Conservation (phyloP, 2,888 invertebrate species). For the Fabriciana adippe region DNA sequence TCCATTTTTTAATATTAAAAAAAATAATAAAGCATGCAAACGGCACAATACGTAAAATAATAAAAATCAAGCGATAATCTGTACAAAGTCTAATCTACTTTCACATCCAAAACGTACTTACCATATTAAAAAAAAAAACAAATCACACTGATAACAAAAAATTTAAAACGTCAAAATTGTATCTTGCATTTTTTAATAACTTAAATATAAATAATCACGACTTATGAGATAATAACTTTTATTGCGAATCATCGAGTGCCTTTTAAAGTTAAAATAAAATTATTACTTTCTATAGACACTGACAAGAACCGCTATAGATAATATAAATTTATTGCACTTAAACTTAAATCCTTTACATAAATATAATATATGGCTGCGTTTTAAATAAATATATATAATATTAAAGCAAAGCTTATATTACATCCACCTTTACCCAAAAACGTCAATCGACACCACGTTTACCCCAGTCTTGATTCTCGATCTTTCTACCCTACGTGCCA, state of each 20-base stretch:
- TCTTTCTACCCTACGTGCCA: constrained; percentile 47
- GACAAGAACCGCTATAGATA: background rate
- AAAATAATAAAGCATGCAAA: constrained; percentile 2
- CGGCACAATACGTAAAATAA: background rate
- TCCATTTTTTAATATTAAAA: background rate
- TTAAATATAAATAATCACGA: too few species aligned
- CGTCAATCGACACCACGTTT: constrained; percentile 25
- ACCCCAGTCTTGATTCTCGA: constrained; percentile 66
- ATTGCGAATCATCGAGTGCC: background rate
- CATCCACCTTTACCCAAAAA: constrained; percentile 11
- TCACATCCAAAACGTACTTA: constrained; percentile 8
- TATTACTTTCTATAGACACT: background rate
- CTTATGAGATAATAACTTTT: too few species aligned
- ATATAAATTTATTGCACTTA: constrained; percentile 3
- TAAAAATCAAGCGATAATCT: constrained; percentile 9
- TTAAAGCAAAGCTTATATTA: constrained; percentile 15
- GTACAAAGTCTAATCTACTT: constrained; percentile 1
- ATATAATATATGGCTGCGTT: background rate
- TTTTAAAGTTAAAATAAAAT: background rate
- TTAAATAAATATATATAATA: background rate
- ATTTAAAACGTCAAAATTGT: too few species aligned
- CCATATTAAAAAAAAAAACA: background rate
- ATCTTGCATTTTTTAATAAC: too few species aligned
- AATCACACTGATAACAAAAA: background rate
- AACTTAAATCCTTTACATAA: background rate